phyloP scores from a whole-genome alignment of 2,113 vertebrate genomes.

The Toxotes chatareus region DNA sequence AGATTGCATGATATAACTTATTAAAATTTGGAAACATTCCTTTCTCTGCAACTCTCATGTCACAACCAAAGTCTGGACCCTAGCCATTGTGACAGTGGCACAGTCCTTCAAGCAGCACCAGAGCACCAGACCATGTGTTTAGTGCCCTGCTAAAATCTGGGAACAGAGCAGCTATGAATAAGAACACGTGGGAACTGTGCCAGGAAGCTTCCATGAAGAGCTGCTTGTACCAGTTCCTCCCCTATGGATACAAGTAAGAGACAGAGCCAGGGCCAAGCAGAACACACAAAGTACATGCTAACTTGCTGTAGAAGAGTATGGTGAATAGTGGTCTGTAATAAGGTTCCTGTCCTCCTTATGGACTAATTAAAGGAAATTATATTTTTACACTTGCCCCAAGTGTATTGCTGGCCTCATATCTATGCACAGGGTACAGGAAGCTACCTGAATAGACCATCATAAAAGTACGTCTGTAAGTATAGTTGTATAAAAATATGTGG shows the following conservation, averaged over 20 bases:
- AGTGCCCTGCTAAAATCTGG: slow-evolving; percentile 48
- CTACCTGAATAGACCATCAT: not conserved
- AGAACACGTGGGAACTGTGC: slow-evolving; percentile 53
- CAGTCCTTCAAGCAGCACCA: slow-evolving; percentile 48
- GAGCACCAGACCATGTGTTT: slow-evolving; percentile 67
- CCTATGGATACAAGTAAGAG: slow-evolving; percentile 30
- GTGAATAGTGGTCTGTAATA: slow-evolving; percentile 22
- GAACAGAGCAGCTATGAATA: slow-evolving; percentile 39
- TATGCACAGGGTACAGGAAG: slow-evolving; percentile 3
- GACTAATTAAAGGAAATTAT: slow-evolving; percentile 73
- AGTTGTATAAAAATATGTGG: not conserved
- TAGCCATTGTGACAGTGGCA: slow-evolving; percentile 50
- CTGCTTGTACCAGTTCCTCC: slow-evolving; percentile 44
- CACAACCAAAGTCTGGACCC: slow-evolving; percentile 34
- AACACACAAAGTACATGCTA: slow-evolving; percentile 40
- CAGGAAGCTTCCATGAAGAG: slow-evolving; percentile 46
- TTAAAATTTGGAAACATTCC: not conserved
- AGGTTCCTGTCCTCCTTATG: slow-evolving; percentile 50
- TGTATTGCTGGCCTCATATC: slow-evolving; percentile 46
- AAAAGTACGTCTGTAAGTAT: not conserved
- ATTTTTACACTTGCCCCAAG: slow-evolving; percentile 52
- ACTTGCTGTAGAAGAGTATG: slow-evolving; percentile 29
- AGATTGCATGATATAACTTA: not conserved
- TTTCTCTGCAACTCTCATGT: slow-evolving; percentile 14
- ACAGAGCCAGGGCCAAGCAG: slow-evolving; percentile 10